These are phyloP conservation scores for Amphipyra tragopoginis DNA, from an alignment of 2,888 invertebrate genomes.

Conservation along the genomic window DNA sequence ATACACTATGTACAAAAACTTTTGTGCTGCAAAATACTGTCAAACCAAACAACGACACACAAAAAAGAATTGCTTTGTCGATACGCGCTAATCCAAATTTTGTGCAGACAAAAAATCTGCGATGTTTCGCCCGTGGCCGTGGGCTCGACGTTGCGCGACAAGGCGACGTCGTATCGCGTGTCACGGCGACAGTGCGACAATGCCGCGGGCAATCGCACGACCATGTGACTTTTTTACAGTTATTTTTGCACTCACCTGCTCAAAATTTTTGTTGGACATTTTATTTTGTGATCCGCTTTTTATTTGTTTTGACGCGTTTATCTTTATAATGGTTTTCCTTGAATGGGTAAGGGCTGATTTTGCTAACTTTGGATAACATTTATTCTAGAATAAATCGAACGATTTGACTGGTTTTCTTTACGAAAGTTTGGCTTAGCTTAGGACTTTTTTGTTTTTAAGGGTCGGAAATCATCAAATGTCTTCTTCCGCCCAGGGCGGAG, in stretches of 20 bases:
- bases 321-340: not conserved
- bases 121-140: constrained; percentile 28
- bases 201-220: constrained; percentile 46
- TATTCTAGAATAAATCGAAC: too few relatives aligned
- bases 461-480: too few relatives aligned
- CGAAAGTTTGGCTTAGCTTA: too few relatives aligned
- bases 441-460: too few relatives aligned
- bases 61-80: constrained; percentile 36
- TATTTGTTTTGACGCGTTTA: not conserved
- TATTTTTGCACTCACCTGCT: constrained; percentile 50
- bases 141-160: constrained; percentile 35
- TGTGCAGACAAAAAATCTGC: constrained; percentile 43
- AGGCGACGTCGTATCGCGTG: constrained; percentile 54
- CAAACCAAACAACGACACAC: constrained; percentile 26
- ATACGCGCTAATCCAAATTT: constrained; percentile 55
- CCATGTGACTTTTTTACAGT: constrained; percentile 43
- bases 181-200: constrained; percentile 40
- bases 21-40: constrained; percentile 30
- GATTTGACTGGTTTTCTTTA: too few relatives aligned
- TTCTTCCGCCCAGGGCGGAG: too few relatives aligned
- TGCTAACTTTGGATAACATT: too few relatives aligned
- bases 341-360: not conserved
- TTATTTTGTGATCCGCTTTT: constrained; percentile 13
- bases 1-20: constrained; percentile 8
- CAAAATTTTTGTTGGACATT: constrained; percentile 16